Evolutionary conservation across 1,140 invertebrate species (phyloP).

Genomic region (Brachionus rubens): DNA sequence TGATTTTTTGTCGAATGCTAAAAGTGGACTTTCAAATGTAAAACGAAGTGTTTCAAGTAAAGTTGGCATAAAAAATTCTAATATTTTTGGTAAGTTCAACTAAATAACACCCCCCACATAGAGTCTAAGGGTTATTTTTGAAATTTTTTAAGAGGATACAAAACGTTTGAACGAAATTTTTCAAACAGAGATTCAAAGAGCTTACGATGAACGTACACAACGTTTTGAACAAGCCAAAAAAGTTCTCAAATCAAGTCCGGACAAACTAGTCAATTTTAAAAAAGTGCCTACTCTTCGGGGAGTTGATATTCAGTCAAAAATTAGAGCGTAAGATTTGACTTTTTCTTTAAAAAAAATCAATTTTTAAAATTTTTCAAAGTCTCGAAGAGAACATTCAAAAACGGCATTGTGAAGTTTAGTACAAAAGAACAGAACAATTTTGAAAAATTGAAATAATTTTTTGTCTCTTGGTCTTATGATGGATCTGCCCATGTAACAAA

Average conservation of each 20-base stretch:
- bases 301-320: not conserved
- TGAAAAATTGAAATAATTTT: too few relatives aligned
- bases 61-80: not conserved
- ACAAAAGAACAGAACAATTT: too few relatives aligned
- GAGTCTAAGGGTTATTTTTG: too few relatives aligned
- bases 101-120: too few relatives aligned
- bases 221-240: not conserved
- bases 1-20: slow-evolving; percentile 7
- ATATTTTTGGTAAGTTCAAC: too few relatives aligned
- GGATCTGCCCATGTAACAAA: too few relatives aligned
- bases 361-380: not conserved
- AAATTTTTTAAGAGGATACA: not conserved
- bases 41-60: not conserved
- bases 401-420: too few relatives aligned
- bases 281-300: not conserved
- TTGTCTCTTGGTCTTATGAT: too few relatives aligned
- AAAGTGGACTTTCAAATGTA: not conserved
- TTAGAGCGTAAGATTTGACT: not conserved
- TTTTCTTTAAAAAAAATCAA: too few relatives aligned
- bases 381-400: not conserved
- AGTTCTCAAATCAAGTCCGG: not conserved
- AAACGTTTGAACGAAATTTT: slow-evolving; percentile 8
- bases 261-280: not conserved
- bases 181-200: slow-evolving; percentile 18
- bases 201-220: not conserved